These are phyloP conservation scores for Megalonaias nervosa DNA, from an alignment of 1,140 invertebrate genomes.

Conservation along the genomic window DNA sequence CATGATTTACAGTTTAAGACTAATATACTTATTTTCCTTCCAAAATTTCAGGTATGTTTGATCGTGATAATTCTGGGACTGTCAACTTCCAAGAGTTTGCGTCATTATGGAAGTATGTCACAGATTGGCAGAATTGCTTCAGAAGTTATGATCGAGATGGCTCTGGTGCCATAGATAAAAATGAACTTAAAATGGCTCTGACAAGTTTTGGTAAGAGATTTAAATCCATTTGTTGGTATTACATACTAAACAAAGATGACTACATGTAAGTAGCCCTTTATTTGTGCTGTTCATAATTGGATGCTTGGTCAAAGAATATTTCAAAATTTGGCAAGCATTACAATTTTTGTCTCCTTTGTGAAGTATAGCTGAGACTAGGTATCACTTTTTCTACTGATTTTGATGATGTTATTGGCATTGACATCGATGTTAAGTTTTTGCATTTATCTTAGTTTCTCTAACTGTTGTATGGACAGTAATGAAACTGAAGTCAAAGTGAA, in stretches of 20 bases:
- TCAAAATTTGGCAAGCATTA: not conserved
- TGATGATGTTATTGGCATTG: too few relatives aligned
- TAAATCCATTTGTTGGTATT: too few relatives aligned
- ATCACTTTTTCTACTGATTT: not conserved
- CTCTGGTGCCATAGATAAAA: conserved; percentile 95
- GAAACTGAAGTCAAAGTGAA: not conserved
- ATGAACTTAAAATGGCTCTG: conserved; percentile 91
- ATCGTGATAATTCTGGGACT: conserved; percentile 88
- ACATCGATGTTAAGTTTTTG: not conserved
- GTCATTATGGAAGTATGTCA: conserved; percentile 97
- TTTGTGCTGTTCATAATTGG: not conserved
- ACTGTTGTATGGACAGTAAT: not conserved
- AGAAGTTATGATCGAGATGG: conserved; percentile 94
- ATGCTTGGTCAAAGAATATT: not conserved
- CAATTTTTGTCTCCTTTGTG: not conserved
- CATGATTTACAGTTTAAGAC: too few relatives aligned
- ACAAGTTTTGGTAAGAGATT: conserved; percentile 84
- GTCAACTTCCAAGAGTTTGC: conserved; percentile 97
- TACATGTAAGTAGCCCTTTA: not conserved
- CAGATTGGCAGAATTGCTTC: conserved; percentile 98
- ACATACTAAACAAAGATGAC: not conserved
- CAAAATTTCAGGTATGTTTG: conserved; percentile 92
- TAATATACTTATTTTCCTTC: not conserved
- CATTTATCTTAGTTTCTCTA: not conserved
- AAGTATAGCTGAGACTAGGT: not conserved